Base-by-base conservation (phyloP, 2,113 vertebrate species). In the Ancistrus triradiatus region DNA sequence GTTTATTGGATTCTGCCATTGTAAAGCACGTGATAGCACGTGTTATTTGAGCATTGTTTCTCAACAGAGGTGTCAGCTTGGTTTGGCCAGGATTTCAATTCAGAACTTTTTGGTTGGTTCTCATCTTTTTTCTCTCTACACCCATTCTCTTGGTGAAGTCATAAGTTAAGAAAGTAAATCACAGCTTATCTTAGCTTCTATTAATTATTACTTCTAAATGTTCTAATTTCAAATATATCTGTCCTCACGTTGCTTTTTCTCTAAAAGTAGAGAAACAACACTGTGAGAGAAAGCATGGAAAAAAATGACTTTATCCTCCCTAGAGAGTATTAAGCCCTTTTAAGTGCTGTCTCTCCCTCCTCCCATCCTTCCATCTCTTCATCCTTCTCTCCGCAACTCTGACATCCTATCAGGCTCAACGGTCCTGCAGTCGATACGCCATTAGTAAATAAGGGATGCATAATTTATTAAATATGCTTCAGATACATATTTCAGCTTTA, bases 391-490 rank as follows among this genome's bases (percentile, higher is more conserved):
- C 67, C 38, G 40, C 68, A 68, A 31, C 77, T 82, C 84, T 89
- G 82, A 91, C 87, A 89, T 91, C 86, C 85, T 86, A 87, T 89
- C 87, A 88, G 82, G 84, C 86, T 83, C 76, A 80, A 86, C 85
- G 55, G 59, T 89, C 86, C 89, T 83, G 87, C 85, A 91, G 89
- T 89, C 88, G 85, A 90, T 91, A 90, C 88, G 77, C 90, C 91
- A 92, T 93, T 92, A 92, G 91, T 92, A 92, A 93, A 91, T 88
- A 90, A 89, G 87, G 79, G 81, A 86, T 87, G 86, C 86, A 93
- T 93, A 85, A 93, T 93, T 92, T 90, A 93, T 93, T 91, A 93
- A 92, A 91, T 92, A 92, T 83, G 82, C 80, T 86, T 79, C 74
- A 40, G 85, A 92, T 92, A 87, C 92, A 92, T 91, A 91, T 92